Evolutionary conservation across 2,113 vertebrate species (phyloP), one percentile per base, ranked within the genome.

Genomic region (Herpetotheres cachinnans): DNA sequence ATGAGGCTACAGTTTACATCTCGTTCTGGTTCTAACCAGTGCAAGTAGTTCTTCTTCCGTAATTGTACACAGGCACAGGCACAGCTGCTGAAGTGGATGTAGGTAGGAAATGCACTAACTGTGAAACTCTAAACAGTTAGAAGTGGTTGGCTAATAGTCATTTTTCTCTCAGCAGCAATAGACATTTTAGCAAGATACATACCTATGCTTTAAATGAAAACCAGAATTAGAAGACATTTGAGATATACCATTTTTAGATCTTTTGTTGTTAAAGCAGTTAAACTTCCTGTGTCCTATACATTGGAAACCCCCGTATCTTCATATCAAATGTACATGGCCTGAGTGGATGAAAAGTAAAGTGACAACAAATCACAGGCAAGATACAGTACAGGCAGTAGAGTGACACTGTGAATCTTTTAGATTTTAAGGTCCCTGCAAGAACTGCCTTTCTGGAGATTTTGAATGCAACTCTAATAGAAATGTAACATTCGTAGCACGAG

Each of bases 401-500:
- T 8, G 21, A 61, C 44, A 70, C 30, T 6, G 7, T 12, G n/a
- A 55, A 56, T 49, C 20, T 44, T 62, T 26, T 13, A 40, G 54
- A 76, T 86, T 72, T 63, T 44, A 63, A 72, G n/a, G 52, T 74
- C 25, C 22, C 29, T 74, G 34, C 10, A 56, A 59, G 27, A 88
- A 73, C 13, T 70, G 46, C 27, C 54, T 78, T 67, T 86, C 63
- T 55, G 24, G n/a, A 86, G 42, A 72, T 47, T 87, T 5, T 22
- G 77, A 93, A 78, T 40, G 34, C 38, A 63, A 47, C 16, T 74
- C 26, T 40, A 76, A 82, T 8, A 15, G 10, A 82, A 82, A 85
- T 24, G 27, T 56, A 87, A 52, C 22, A 72, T n/a, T 80, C 0
- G 0, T 20, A 32, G 25, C 22, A 36, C 29, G 8, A 13, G 16